phyloP scores from a whole-genome alignment of 2,113 vertebrate species.

The Alosa alosa region DNA sequence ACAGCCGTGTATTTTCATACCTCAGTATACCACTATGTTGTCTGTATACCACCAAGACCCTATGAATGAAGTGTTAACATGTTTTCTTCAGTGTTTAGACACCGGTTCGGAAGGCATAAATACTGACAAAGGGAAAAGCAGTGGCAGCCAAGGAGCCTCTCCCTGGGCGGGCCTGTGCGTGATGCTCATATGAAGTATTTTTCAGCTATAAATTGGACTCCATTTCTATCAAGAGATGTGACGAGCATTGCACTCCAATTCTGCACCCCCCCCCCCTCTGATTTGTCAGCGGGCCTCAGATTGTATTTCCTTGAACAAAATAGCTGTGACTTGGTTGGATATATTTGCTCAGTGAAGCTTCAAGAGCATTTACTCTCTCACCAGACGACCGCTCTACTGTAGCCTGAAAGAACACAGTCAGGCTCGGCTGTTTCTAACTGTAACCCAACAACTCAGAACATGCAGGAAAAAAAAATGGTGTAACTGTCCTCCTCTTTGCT shows the following conservation, averaged over 20 bases:
- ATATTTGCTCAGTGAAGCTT: constrained; percentile 71
- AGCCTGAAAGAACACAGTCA: constrained; percentile 58
- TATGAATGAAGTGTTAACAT: not conserved
- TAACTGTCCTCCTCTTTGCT: not conserved
- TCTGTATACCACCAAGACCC: too few species aligned
- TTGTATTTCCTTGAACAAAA: constrained; percentile 67
- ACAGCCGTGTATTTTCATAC: too few species aligned
- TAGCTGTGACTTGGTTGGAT: constrained; percentile 59
- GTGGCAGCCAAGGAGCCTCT: constrained; percentile 29
- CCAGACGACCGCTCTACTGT: constrained; percentile 60
- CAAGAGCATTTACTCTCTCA: constrained; percentile 66
- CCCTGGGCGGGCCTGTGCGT: not conserved
- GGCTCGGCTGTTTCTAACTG: constrained; percentile 56
- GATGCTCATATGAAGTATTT: not conserved
- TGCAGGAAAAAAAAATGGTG: not conserved
- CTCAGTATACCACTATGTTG: too few species aligned
- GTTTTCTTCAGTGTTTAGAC: not conserved
- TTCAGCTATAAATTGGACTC: constrained; percentile 53
- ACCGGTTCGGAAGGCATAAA: not conserved
- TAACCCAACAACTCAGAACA: constrained; percentile 54
- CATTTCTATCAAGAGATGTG: constrained; percentile 47
- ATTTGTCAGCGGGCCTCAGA: constrained; percentile 53
- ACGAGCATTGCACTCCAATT: constrained; percentile 55
- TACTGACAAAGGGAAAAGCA: constrained; percentile 22
- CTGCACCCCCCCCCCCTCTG: constrained; percentile 38